Evolutionary conservation across 1,140 invertebrate genomes (phyloP).

Genomic region (Choristoneura fumiferana): DNA sequence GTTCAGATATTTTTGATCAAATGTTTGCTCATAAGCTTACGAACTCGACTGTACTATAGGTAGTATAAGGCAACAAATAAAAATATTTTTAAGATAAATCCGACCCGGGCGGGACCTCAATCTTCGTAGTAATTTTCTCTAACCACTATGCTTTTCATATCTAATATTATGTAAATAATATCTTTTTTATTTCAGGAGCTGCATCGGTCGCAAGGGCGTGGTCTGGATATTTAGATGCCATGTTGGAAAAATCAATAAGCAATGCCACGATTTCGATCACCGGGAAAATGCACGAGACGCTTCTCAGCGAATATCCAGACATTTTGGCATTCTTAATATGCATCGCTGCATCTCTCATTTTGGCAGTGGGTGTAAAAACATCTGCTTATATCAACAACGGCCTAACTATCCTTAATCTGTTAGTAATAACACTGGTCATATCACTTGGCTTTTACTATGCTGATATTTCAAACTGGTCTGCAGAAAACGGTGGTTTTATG

Average conservation of each 20-base stretch:
- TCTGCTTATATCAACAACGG: conserved; percentile 90
- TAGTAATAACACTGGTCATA: conserved; percentile 87
- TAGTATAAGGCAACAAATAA: too few relatives aligned
- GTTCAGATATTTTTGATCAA: too few relatives aligned
- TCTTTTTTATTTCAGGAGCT: conserved; percentile 80
- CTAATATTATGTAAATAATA: too few relatives aligned
- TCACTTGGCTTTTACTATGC: conserved; percentile 89
- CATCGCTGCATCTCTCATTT: conserved; percentile 84
- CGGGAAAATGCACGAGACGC: conserved; percentile 85
- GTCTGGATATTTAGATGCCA: conserved; percentile 94
- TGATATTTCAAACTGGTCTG: conserved; percentile 89
- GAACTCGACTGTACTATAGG: too few relatives aligned
- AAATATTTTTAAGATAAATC: too few relatives aligned
- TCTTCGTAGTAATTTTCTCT: too few relatives aligned
- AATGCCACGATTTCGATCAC: conserved; percentile 87
- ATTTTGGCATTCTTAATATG: conserved; percentile 88
- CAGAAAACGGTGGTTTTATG: conserved; percentile 85
- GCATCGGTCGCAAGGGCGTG: conserved; percentile 95
- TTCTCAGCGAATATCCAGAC: conserved; percentile 88
- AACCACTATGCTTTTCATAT: too few relatives aligned
- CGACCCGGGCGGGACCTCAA: too few relatives aligned
- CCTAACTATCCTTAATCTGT: conserved; percentile 88
- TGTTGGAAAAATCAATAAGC: conserved; percentile 87
- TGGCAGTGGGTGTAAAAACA: conserved; percentile 92
- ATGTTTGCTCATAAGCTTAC: too few relatives aligned